phyloP scores from a whole-genome alignment of 2,888 invertebrate species.

The Agriopis leucophaearia region DNA sequence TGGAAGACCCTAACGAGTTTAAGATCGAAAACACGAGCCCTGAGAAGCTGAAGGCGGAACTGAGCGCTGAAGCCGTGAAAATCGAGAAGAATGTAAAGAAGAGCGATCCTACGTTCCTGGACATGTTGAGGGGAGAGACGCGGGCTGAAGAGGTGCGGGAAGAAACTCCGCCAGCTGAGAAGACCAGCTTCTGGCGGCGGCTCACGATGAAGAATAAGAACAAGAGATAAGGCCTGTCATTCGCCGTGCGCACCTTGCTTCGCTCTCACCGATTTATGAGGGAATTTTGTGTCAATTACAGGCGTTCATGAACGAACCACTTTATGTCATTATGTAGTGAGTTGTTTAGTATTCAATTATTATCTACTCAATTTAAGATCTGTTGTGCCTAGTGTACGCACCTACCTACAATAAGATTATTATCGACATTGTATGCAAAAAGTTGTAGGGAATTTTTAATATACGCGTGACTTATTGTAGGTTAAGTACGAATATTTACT shows the following conservation, averaged over 20 bases:
- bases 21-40: slow-evolving; percentile 89
- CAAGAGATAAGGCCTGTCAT: slow-evolving; percentile 83
- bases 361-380: not conserved
- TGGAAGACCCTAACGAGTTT: slow-evolving; percentile 91
- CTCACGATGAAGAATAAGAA: slow-evolving; percentile 90
- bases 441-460: not conserved
- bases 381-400: no score
- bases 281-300: slow-evolving; percentile 33
- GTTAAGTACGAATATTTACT: no score
- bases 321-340: not conserved
- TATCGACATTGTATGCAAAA: not conserved
- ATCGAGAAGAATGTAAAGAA: slow-evolving; percentile 85
- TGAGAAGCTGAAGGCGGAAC: slow-evolving; percentile 89
- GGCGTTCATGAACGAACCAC: slow-evolving; percentile 30
- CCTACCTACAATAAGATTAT: not conserved
- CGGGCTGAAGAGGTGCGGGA: slow-evolving; percentile 77
- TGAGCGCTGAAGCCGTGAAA: slow-evolving; percentile 89
- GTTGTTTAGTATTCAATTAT: not conserved
- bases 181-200: slow-evolving; percentile 89
- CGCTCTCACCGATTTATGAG: slow-evolving; percentile 52
- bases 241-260: slow-evolving; percentile 60
- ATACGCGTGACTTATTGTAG: not conserved
- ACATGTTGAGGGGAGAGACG: slow-evolving; percentile 89
- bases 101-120: slow-evolving; percentile 88
- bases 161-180: slow-evolving; percentile 83